Conservation (phyloP, 2,888 invertebrate species). For the Drosophila prolongata region DNA sequence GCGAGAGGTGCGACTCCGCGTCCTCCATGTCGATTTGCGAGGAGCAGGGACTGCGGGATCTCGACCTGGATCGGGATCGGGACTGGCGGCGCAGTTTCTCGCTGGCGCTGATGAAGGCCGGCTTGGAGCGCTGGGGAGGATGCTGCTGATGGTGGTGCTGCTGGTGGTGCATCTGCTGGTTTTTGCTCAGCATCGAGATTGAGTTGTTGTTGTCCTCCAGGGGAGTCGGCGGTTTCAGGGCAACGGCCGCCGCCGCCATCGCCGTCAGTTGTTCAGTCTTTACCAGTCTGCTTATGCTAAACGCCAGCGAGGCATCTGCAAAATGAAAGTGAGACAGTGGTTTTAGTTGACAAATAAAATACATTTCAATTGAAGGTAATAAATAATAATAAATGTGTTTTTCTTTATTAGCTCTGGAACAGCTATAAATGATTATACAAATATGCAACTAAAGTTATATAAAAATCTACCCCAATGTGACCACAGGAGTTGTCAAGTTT, state of each 20-base stretch:
- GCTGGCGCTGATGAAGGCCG: conserved; percentile 84
- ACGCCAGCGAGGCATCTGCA: conserved; percentile 91
- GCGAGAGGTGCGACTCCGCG: conserved; percentile 69
- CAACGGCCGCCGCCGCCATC: conserved; percentile 85
- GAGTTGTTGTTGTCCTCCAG: conserved; percentile 82
- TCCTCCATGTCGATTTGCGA: conserved; percentile 82
- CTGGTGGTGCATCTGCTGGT: conserved; percentile 63
- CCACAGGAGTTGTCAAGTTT: too few species aligned
- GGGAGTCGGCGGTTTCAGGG: conserved; percentile 70
- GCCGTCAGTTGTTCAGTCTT: conserved; percentile 85
- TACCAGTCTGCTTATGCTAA: conserved; percentile 92
- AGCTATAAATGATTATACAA: too few species aligned
- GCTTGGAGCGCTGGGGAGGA: conserved; percentile 84
- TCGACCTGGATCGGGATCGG: conserved; percentile 77
- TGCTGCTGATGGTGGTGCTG: conserved; percentile 18
- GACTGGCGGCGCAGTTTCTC: conserved; percentile 62
- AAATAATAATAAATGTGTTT: too few species aligned
- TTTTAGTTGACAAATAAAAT: background rate
- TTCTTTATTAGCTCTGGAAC: too few species aligned
- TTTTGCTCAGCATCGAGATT: conserved; percentile 82
- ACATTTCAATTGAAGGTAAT: background rate
- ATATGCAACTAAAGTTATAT: too few species aligned
- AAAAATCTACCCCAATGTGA: too few species aligned
- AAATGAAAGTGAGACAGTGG: conserved; percentile 3
- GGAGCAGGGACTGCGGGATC: conserved; percentile 79